A percentile compares a stretch with the other conserved stretches of the same genome.
These are phyloP conservation scores for Turritopsis dohrnii DNA, from an alignment of 30 jellyfish, hydroid and myxozoan genomes.

Conservation along the genomic window DNA sequence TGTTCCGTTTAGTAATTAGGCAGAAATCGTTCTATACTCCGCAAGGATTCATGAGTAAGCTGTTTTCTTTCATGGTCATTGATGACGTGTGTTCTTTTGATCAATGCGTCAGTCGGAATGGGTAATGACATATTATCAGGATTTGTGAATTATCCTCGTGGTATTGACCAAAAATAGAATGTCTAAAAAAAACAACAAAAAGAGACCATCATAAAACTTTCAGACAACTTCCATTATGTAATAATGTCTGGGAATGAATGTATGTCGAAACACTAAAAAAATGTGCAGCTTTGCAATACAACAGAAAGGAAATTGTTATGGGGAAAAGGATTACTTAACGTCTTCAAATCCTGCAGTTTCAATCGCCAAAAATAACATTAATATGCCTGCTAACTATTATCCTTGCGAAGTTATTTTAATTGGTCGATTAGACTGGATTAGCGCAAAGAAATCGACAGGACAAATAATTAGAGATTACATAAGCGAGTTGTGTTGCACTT, in stretches of 20 bases:
- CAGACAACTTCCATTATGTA: not conserved
- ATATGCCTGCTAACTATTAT: not conserved
- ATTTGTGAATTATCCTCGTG: not conserved
- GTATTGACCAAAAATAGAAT: not conserved
- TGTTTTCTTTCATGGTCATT: too few relatives aligned
- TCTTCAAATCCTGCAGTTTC: not conserved
- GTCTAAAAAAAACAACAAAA: too few relatives aligned
- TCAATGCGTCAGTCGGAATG: not conserved
- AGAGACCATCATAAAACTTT: not conserved
- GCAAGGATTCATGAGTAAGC: too few relatives aligned
- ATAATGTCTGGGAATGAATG: not conserved
- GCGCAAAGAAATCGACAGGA: not conserved
- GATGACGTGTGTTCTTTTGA: not conserved
- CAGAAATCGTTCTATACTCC: too few relatives aligned
- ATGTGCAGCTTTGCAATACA: not conserved
- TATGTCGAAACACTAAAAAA: not conserved
- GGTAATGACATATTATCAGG: not conserved
- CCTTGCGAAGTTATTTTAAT: not conserved
- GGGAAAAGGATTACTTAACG: not conserved
- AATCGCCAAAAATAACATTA: not conserved
- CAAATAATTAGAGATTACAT: not conserved
- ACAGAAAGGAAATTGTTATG: not conserved
- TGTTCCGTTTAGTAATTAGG: too few relatives aligned
- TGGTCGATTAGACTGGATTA: not conserved
- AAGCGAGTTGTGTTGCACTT: too few relatives aligned